Conservation (phyloP, 2,888 invertebrate genomes). For the Perdita meconis region DNA sequence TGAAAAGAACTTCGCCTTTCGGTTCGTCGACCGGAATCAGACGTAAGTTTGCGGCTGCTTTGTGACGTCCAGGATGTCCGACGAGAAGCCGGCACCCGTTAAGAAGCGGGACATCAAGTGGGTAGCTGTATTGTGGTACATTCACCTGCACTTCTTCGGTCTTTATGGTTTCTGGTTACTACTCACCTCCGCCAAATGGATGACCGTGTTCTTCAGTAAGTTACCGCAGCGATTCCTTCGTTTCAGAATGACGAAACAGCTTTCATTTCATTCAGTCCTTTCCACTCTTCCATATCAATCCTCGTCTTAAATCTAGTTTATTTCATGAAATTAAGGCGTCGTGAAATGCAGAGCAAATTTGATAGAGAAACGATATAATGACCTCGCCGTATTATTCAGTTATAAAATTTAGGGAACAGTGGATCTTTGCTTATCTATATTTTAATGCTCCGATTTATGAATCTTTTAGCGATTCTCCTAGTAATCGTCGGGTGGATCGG, state of each 20-base stretch:
- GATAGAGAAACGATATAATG: too few species aligned
- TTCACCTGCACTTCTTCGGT: constrained; percentile 90
- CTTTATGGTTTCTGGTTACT: constrained; percentile 88
- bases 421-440: too few species aligned
- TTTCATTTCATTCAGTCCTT: too few species aligned
- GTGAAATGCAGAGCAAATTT: too few species aligned
- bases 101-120: constrained; percentile 88
- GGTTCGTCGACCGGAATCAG: not conserved
- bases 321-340: too few species aligned
- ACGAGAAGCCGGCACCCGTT: not conserved
- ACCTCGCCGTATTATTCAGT: too few species aligned
- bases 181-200: constrained; percentile 87
- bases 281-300: too few species aligned
- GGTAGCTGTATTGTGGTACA: constrained; percentile 90
- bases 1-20: not conserved
- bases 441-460: not conserved
- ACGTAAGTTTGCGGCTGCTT: not conserved
- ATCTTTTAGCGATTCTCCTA: constrained; percentile 87
- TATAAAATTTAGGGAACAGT: too few species aligned
- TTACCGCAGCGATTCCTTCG: not conserved
- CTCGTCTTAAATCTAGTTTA: too few species aligned
- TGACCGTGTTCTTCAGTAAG: constrained; percentile 88
- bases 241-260: not conserved
- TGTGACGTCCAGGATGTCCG: constrained; percentile 18
- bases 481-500: constrained; percentile 90